phyloP scores from a whole-genome alignment of 2,888 invertebrate genomes.

The Eupeodes latifasciatus region DNA sequence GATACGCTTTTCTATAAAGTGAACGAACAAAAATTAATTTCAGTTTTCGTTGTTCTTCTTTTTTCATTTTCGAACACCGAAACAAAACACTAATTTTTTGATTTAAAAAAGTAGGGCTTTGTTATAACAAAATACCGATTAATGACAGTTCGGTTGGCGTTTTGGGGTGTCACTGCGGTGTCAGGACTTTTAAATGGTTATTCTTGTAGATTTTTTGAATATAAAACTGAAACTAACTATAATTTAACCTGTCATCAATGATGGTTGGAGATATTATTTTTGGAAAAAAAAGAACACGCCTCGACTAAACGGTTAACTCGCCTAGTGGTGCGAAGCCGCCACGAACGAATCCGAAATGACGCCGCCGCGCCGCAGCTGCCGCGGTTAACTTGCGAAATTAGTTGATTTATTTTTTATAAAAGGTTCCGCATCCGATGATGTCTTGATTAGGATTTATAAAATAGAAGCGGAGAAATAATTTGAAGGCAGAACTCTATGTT shows the following conservation, averaged over 20 bases:
- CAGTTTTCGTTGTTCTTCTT: slow-evolving; percentile 31
- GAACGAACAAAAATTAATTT: slow-evolving; percentile 31
- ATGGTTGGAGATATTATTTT: slow-evolving; percentile 11
- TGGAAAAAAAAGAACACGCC: slow-evolving; percentile 3
- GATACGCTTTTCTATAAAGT: slow-evolving; percentile 48
- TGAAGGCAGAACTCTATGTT: slow-evolving; percentile 48
- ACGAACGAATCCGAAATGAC: no score
- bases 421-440: slow-evolving; percentile 55
- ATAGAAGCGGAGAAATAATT: slow-evolving; percentile 20
- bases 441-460: slow-evolving; percentile 49
- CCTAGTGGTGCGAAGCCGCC: neutral
- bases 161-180: slow-evolving; percentile 12
- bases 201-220: slow-evolving; percentile 21
- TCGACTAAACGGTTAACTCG: slow-evolving; percentile 34
- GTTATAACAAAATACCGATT: slow-evolving; percentile 33
- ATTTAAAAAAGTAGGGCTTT: slow-evolving; percentile 31
- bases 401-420: slow-evolving; percentile 29
- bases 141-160: slow-evolving; percentile 46
- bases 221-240: slow-evolving; percentile 44
- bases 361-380: neutral
- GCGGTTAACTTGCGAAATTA: slow-evolving; percentile 48
- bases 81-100: slow-evolving; percentile 57
- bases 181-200: slow-evolving; percentile 30
- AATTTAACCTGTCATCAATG: slow-evolving; percentile 58
- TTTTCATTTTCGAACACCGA: slow-evolving; percentile 19